Percentiles rank a stretch among this genome's conserved stretches.
Evolutionary conservation across 2,888 invertebrate species (phyloP).

Genomic region (Salticus scenicus): DNA sequence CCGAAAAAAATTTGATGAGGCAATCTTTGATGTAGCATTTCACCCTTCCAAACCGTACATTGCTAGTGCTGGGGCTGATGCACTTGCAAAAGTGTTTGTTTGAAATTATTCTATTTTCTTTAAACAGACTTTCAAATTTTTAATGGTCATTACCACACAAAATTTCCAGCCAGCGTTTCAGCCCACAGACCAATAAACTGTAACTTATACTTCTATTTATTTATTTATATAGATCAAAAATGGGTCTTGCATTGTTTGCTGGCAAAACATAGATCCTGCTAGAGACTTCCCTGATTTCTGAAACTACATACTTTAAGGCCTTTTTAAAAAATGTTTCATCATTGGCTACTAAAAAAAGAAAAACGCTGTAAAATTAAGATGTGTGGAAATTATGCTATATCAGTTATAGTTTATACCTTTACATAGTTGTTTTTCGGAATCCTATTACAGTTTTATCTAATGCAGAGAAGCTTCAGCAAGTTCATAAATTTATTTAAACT

Average conservation of each 20-base stretch:
- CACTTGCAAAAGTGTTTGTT: conserved; percentile 98
- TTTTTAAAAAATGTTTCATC: neutral
- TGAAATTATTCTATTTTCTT: conserved; percentile 76
- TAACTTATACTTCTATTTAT: conserved; percentile 68
- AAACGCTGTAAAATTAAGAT: neutral
- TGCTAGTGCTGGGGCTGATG: conserved; percentile 99
- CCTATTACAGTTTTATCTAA: neutral
- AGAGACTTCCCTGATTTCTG: conserved; percentile 28
- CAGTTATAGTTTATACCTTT: neutral
- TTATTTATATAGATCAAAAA: conserved; percentile 49
- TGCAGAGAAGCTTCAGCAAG: neutral
- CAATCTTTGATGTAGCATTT: conserved; percentile 99
- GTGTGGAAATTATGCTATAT: neutral
- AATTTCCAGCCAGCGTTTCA: conserved; percentile 66
- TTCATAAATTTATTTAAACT: conserved; percentile 3
- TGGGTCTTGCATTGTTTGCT: conserved; percentile 53
- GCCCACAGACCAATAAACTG: conserved; percentile 69
- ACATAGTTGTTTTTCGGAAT: neutral
- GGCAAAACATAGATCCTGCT: conserved; percentile 48
- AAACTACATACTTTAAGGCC: neutral
- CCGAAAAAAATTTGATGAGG: conserved; percentile 99
- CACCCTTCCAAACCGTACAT: conserved; percentile 99
- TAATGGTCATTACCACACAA: conserved; percentile 24
- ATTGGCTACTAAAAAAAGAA: neutral
- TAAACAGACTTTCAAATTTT: conserved; percentile 30